These are phyloP conservation scores for Morus bassanus DNA, from an alignment of 2,797 vertebrate genomes.

Conservation along the genomic window DNA sequence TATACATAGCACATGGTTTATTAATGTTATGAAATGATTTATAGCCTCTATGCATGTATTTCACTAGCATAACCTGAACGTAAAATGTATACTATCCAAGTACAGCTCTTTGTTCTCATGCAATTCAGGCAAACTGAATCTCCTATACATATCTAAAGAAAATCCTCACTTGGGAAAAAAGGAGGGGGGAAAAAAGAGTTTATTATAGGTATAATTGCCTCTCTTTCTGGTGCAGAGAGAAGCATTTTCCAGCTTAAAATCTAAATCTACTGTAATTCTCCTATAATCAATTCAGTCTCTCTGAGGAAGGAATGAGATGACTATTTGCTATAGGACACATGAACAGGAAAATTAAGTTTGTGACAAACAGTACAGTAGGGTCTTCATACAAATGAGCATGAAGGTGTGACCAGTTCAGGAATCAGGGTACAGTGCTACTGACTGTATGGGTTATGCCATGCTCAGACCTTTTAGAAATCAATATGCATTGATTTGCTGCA, in stretches of 20 bases:
- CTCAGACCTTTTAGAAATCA: neutral
- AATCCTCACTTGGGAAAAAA: neutral
- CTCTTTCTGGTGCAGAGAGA: neutral
- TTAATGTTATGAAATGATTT: neutral
- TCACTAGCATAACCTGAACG: neutral
- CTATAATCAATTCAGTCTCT: neutral
- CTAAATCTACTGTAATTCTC: neutral
- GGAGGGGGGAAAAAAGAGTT: fast-evolving
- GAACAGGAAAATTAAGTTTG: neutral
- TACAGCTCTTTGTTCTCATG: neutral
- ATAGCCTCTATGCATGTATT: neutral
- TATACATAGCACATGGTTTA: neutral
- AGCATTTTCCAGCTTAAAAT: neutral
- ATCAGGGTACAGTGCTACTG: neutral
- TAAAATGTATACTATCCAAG: neutral
- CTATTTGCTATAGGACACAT: neutral
- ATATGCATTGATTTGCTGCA: neutral
- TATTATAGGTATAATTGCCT: neutral
- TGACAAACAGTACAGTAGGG: neutral
- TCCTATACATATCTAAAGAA: neutral
- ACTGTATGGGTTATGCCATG: neutral
- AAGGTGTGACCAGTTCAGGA: neutral
- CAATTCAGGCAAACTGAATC: neutral
- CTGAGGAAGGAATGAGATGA: neutral
- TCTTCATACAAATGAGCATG: neutral